Evolutionary conservation across 2,888 invertebrate species (phyloP).

Genomic region (Mythimna vitellina): DNA sequence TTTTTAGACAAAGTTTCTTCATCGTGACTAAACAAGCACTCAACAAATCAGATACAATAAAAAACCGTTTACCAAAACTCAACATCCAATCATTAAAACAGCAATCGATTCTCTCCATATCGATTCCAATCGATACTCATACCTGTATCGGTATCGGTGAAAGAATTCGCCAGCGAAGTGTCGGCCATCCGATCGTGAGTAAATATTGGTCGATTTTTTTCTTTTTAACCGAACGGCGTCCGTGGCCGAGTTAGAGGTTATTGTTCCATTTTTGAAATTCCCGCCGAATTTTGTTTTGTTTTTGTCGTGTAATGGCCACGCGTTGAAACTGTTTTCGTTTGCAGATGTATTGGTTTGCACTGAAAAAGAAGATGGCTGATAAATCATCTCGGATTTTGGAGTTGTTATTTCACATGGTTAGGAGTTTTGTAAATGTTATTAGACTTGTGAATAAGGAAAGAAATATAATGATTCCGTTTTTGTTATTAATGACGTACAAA

Average conservation of each 20-base stretch:
- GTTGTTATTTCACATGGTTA: conserved; percentile 3
- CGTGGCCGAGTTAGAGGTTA: conserved; percentile 89
- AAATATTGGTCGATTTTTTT: conserved; percentile 80
- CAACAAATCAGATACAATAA: conserved; percentile 7
- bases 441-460: neutral
- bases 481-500: neutral
- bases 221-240: conserved; percentile 83
- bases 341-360: conserved; percentile 53
- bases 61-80: conserved; percentile 32
- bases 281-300: conserved; percentile 78
- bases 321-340: conserved; percentile 63
- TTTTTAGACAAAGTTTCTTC: neutral
- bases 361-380: conserved; percentile 59
- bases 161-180: conserved; percentile 76
- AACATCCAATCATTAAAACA: conserved; percentile 36
- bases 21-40: conserved; percentile 27
- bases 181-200: conserved; percentile 75
- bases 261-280: conserved; percentile 87
- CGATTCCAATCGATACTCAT: conserved; percentile 63
- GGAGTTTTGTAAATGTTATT: neutral
- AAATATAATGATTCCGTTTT: neutral
- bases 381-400: conserved; percentile 32
- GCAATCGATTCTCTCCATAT: conserved; percentile 46
- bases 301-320: conserved; percentile 69
- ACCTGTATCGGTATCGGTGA: conserved; percentile 76